Conservation (phyloP, 2,888 invertebrate species). For the Agriopis leucophaearia region DNA sequence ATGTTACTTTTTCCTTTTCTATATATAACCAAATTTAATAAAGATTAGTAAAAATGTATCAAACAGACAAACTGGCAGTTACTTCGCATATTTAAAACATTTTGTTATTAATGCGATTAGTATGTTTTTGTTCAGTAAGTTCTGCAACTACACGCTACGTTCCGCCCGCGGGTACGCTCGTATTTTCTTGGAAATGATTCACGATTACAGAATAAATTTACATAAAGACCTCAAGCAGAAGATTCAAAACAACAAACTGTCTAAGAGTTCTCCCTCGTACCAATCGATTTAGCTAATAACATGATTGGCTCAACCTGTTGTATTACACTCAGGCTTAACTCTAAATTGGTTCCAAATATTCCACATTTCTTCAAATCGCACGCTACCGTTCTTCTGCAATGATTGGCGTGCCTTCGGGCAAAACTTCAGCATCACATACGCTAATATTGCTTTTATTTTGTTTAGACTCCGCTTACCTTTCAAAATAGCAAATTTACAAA, state of each 20-base stretch:
- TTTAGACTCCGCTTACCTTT: neutral
- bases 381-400: slow-evolving; percentile 11
- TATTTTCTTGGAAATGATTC: slow-evolving; percentile 24
- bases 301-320: slow-evolving; percentile 25
- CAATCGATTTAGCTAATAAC: slow-evolving; percentile 30
- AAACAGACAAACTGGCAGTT: too few relatives aligned
- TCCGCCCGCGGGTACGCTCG: slow-evolving; percentile 9
- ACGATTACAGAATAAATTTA: neutral
- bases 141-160: slow-evolving; percentile 25
- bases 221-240: neutral
- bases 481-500: neutral
- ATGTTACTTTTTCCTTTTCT: too few relatives aligned
- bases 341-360: slow-evolving; percentile 23
- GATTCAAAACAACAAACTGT: slow-evolving; percentile 6
- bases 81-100: too few relatives aligned
- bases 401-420: slow-evolving; percentile 7
- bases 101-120: too few relatives aligned
- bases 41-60: too few relatives aligned
- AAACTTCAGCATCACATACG: neutral
- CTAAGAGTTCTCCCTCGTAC: slow-evolving; percentile 2
- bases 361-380: slow-evolving; percentile 14
- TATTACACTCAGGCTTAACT: neutral
- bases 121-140: slow-evolving; percentile 1
- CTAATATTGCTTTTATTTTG: slow-evolving; percentile 1
- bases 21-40: too few relatives aligned